phyloP scores from a whole-genome alignment of 2,888 invertebrate genomes.

The Megalurothrips usitatus region DNA sequence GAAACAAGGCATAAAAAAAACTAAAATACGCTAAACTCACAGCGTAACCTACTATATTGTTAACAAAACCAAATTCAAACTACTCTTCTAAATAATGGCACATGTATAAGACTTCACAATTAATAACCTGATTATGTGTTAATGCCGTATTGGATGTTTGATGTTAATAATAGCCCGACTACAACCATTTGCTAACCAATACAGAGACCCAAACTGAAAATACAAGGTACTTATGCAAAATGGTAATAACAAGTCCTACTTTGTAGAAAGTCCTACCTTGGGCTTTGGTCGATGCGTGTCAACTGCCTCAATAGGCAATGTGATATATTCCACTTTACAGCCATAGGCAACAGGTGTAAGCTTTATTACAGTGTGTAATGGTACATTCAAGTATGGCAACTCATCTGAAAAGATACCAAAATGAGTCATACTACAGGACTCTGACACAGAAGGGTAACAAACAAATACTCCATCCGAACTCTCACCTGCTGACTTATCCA shows the following conservation, averaged over 20 bases:
- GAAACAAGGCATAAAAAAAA: background rate
- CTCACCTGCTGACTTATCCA: constrained; percentile 87
- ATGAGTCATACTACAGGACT: background rate
- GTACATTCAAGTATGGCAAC: constrained; percentile 84
- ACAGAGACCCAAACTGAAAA: too few relatives aligned
- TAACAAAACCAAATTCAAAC: too few relatives aligned
- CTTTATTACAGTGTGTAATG: constrained; percentile 92
- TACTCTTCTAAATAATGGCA: too few relatives aligned
- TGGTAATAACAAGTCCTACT: background rate
- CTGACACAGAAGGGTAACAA: background rate
- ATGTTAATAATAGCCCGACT: background rate
- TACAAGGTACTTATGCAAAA: background rate
- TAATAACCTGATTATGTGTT: too few relatives aligned
- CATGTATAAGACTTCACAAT: too few relatives aligned
- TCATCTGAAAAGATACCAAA: constrained; percentile 59
- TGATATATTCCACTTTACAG: constrained; percentile 91
- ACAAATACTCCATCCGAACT: constrained; percentile 27
- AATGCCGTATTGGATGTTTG: background rate
- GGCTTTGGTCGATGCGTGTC: constrained; percentile 95
- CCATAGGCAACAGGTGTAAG: constrained; percentile 98
- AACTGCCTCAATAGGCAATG: constrained; percentile 87
- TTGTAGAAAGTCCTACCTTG: constrained; percentile 51
- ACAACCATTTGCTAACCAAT: too few relatives aligned
- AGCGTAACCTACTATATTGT: too few relatives aligned
- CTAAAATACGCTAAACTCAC: background rate